Percentiles rank a stretch among this genome's conserved stretches.
Conservation (phyloP, 2,888 invertebrate species). For the Euspilapteryx auroguttella region DNA sequence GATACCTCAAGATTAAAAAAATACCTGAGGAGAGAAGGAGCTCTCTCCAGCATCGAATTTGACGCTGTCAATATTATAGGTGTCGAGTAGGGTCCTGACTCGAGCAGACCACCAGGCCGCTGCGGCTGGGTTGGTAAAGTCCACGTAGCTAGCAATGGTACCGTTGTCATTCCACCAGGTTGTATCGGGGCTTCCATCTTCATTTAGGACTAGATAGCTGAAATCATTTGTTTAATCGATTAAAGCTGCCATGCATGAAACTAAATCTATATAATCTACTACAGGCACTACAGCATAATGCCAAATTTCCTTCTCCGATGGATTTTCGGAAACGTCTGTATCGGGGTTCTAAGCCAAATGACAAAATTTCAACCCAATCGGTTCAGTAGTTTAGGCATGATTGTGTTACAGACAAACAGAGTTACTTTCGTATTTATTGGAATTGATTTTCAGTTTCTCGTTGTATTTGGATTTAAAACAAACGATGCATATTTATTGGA, state of each 20-base stretch:
- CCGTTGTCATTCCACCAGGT: slow-evolving; percentile 59
- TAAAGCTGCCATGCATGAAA: neutral
- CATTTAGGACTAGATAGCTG: slow-evolving; percentile 51
- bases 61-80: slow-evolving; percentile 71
- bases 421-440: too few species aligned
- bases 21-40: slow-evolving; percentile 65
- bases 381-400: too few species aligned
- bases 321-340: too few species aligned
- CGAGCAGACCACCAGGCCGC: slow-evolving; percentile 64
- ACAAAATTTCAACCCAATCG: too few species aligned
- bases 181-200: slow-evolving; percentile 37
- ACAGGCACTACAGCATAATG: too few species aligned
- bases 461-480: too few species aligned
- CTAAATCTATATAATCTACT: slow-evolving; percentile 1
- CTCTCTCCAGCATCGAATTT: slow-evolving; percentile 84
- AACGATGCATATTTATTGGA: slow-evolving; percentile 36
- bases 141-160: slow-evolving; percentile 60
- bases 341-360: too few species aligned
- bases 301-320: too few species aligned
- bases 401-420: too few species aligned
- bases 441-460: too few species aligned
- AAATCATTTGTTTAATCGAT: slow-evolving; percentile 5
- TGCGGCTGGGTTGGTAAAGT: slow-evolving; percentile 72
- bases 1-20: too few species aligned
- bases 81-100: slow-evolving; percentile 51